Evolutionary conservation across 2,888 invertebrate genomes (phyloP), one percentile per base, ranked within the genome.

Genomic region (Harpalus rubripes): DNA sequence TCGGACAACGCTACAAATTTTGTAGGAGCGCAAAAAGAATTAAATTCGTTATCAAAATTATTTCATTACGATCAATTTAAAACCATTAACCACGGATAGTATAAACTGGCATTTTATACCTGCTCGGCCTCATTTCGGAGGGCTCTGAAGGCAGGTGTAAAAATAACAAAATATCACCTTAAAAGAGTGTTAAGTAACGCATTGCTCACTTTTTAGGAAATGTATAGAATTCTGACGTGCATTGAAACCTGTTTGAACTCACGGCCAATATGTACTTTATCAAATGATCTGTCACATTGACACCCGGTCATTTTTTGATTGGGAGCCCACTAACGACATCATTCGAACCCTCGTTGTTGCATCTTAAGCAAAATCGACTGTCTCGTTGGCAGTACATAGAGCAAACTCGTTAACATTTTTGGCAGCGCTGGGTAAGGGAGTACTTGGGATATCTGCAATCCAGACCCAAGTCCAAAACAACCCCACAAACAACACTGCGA

Each of bases 401-500:
- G 59, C 32, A 32, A 32, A 5, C 32, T 32, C 85, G 81, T 22
- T 80, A 85, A 79, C 84, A 84, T 79, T 86, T 85, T 82, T 85
- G 85, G 85, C 32, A 86, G 7, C 80, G 86, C 15, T 86, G 85
- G 86, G 74, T 61, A 41, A 79, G n/a, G 52, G 86, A 86, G 68
- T 86, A 86, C n/a, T 58, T 86, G n/a, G 65, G 80, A 6, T 84
- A 85, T 15, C 80, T 86, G 8, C 86, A 86, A 84, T 58, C 84
- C 10, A 76, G 81, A 81, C 32, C 83, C 16, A 85, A 81, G 22
- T 78, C 81, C 84, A 81, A 76, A 12, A 72, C 58, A n/a, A 10
- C 12, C 12, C 63, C 84, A 44, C 72, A 65, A 16, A n/a, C 18
- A 18, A 15, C 3, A 16, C 15, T 74, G 1, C 56, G 58, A 15